Conservation (phyloP, 2,113 vertebrate genomes). For the Lonchura striata region DNA sequence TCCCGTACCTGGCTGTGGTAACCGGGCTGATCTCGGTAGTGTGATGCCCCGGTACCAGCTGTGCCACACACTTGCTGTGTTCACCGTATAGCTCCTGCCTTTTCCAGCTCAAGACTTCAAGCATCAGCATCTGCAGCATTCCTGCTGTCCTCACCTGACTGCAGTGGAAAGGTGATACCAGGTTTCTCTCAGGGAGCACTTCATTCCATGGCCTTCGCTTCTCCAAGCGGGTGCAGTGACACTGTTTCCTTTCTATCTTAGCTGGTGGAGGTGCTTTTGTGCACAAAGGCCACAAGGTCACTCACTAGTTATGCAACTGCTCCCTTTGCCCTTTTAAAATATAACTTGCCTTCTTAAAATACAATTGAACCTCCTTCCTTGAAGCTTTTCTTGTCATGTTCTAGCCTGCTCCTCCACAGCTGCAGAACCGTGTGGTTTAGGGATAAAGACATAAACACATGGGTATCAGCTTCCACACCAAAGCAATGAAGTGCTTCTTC, state of each 20-base stretch:
- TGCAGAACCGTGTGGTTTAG: background rate
- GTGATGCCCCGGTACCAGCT: background rate
- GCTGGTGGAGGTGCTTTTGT: background rate
- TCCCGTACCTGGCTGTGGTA: background rate
- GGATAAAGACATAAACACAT: background rate
- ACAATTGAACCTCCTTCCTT: background rate
- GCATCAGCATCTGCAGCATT: background rate
- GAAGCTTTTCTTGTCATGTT: background rate
- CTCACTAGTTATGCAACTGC: background rate
- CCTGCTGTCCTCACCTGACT: background rate
- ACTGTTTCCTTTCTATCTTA: background rate
- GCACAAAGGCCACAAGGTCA: background rate
- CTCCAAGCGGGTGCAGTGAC: accelerated
- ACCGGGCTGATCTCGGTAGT: too few relatives aligned
- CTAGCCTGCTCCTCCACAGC: background rate
- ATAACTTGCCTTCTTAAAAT: background rate
- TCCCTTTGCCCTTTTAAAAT: background rate
- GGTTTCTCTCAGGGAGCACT: background rate
- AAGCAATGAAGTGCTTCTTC: slow-evolving; percentile 58
- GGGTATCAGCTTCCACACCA: slow-evolving; percentile 51
- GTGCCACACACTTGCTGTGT: accelerated
- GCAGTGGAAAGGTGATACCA: background rate
- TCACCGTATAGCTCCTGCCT: background rate
- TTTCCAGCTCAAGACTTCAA: background rate
- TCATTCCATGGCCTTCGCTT: background rate